Evolutionary conservation across 35 echinoderm and acorn worm genomes (phyloP).

Genomic region (Eucidaris tribuloides): DNA sequence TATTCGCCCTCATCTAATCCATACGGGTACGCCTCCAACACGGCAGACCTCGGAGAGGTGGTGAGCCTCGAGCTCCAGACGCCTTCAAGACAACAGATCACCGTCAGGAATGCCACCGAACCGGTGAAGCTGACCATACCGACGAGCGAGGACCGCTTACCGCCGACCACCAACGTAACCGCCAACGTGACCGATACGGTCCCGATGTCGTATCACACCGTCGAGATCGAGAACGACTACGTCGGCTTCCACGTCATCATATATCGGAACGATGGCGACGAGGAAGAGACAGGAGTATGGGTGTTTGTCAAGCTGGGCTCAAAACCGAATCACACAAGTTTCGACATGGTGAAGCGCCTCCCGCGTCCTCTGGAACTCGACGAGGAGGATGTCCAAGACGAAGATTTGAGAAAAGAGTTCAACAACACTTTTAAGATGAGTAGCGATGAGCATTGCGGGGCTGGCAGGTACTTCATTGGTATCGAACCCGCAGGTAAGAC

Average conservation of each 20-base stretch:
- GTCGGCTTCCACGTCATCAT: background rate
- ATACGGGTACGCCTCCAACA: background rate
- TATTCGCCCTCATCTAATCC: conserved; percentile 18
- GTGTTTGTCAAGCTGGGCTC: background rate
- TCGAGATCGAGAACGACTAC: background rate
- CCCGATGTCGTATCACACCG: conserved; percentile 22
- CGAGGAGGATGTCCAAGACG: background rate
- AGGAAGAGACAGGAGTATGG: background rate
- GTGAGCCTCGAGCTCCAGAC: background rate
- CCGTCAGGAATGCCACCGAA: background rate
- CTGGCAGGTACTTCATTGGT: conserved; percentile 15
- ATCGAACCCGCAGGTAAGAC: conserved; percentile 1
- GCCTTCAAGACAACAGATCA: background rate
- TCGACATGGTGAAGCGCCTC: background rate
- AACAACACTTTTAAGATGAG: background rate
- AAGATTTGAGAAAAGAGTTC: background rate
- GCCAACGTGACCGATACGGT: background rate
- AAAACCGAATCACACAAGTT: background rate
- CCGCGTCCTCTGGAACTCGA: background rate
- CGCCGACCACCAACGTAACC: background rate
- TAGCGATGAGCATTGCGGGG: background rate
- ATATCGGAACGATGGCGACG: background rate
- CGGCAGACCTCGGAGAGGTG: background rate
- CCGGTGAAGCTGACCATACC: background rate
- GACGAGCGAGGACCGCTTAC: background rate